Evolutionary conservation across 1,140 invertebrate species (phyloP).

Genomic region (Drosophila asahinai): DNA sequence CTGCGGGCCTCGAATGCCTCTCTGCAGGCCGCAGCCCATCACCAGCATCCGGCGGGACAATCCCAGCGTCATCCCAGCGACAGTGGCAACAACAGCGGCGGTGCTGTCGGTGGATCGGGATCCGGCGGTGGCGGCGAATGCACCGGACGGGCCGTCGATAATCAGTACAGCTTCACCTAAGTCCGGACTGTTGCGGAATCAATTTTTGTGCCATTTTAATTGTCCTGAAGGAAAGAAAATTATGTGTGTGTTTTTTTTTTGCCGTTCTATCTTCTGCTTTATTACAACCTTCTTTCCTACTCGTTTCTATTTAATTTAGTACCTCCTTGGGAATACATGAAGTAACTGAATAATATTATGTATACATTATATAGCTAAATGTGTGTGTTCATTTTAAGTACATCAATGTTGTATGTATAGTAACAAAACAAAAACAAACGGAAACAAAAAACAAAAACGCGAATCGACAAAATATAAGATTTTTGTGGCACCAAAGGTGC

Average conservation of each 20-base stretch:
- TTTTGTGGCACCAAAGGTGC: slow-evolving; percentile 76
- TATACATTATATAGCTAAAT: slow-evolving; percentile 82
- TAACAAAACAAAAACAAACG: slow-evolving; percentile 5
- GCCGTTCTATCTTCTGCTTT: slow-evolving; percentile 22
- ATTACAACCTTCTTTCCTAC: slow-evolving; percentile 22
- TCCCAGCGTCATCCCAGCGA: slow-evolving; percentile 23
- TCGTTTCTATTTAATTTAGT: slow-evolving; percentile 70
- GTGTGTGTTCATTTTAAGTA: slow-evolving; percentile 82
- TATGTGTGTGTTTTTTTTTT: slow-evolving; percentile 40
- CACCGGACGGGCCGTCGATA: slow-evolving; percentile 87
- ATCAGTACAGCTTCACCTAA: slow-evolving; percentile 89
- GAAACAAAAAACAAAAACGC: slow-evolving; percentile 42
- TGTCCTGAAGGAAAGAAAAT: slow-evolving; percentile 45
- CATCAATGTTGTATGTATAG: slow-evolving; percentile 78
- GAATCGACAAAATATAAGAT: slow-evolving; percentile 46
- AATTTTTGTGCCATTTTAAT: slow-evolving; percentile 74
- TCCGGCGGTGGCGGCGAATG: slow-evolving; percentile 48
- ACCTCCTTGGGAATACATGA: slow-evolving; percentile 68
- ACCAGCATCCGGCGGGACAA: slow-evolving; percentile 43
- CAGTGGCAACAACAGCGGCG: slow-evolving; percentile 50
- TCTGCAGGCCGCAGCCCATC: slow-evolving; percentile 66
- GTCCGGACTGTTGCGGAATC: slow-evolving; percentile 59
- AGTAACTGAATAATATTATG: slow-evolving; percentile 80
- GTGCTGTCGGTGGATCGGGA: slow-evolving; percentile 70
- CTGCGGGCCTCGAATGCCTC: slow-evolving; percentile 77